These are phyloP conservation scores for Rhagologus leucostigma DNA, from an alignment of 2,113 vertebrate genomes.

Conservation along the genomic window DNA sequence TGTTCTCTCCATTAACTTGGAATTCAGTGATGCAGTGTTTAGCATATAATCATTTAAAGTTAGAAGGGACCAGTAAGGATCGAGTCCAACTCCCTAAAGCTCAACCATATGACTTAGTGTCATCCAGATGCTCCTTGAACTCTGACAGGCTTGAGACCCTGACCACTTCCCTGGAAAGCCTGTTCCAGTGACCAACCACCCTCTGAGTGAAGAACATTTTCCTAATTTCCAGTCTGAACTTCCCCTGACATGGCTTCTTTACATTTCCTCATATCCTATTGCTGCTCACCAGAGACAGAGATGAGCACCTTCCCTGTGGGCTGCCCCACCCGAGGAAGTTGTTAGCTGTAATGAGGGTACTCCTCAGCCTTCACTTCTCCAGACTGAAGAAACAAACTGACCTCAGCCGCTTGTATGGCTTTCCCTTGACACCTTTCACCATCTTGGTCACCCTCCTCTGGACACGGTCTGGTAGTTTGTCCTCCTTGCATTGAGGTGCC, in stretches of 20 bases:
- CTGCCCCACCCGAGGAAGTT: rapidly evolving
- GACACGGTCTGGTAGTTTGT: neutral
- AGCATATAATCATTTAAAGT: neutral
- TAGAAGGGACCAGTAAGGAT: neutral
- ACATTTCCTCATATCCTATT: neutral
- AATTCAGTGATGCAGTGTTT: neutral
- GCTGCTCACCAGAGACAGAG: neutral
- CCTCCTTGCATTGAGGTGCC: neutral
- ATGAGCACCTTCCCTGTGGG: rapidly evolving
- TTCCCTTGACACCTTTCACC: neutral
- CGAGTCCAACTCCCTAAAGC: neutral
- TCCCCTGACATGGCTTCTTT: neutral
- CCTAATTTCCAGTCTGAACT: neutral
- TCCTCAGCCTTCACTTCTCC: neutral
- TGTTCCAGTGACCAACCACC: neutral
- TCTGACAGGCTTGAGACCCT: neutral
- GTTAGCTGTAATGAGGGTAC: neutral
- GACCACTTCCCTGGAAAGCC: neutral
- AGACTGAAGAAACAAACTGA: neutral
- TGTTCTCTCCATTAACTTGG: neutral
- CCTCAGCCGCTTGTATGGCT: neutral
- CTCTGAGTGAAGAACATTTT: neutral
- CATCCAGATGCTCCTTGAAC: neutral
- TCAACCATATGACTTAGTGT: neutral
- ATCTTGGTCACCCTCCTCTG: neutral